Evolutionary conservation across 2,113 vertebrate genomes (phyloP).

Genomic region (Sterrhoptilus dennistouni): DNA sequence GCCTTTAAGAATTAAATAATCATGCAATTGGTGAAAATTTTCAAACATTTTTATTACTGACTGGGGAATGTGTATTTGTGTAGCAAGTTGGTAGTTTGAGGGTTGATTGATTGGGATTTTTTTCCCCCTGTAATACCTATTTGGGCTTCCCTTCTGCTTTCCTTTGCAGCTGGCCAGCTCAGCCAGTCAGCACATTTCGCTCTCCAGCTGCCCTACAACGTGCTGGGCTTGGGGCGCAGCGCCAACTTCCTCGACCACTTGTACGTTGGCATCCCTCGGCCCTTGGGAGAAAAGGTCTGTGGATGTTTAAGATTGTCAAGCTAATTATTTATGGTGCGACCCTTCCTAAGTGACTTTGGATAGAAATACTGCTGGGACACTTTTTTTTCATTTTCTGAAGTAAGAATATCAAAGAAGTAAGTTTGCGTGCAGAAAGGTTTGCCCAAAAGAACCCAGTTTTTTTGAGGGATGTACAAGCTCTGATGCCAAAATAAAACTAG

Average conservation of each 20-base stretch:
- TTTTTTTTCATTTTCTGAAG: background rate
- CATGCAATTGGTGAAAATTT: background rate
- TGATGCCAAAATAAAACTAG: background rate
- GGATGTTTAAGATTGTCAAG: background rate
- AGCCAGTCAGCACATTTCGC: conserved; percentile 95
- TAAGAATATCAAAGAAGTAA: background rate
- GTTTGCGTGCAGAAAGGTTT: background rate
- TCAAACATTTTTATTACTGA: background rate
- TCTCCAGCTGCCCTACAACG: conserved; percentile 94
- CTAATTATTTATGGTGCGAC: background rate
- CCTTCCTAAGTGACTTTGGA: background rate
- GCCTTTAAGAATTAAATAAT: background rate
- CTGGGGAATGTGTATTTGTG: background rate
- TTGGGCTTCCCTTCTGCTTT: background rate
- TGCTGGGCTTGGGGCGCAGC: conserved; percentile 92
- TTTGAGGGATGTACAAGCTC: background rate
- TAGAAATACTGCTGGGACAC: background rate
- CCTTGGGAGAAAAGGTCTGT: conserved; percentile 83
- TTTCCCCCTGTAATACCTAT: background rate
- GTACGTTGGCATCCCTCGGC: conserved; percentile 91
- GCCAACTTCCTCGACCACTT: conserved; percentile 97
- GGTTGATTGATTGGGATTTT: accelerated
- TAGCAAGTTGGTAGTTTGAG: background rate
- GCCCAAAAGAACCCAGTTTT: background rate
- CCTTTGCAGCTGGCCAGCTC: conserved; percentile 87